phyloP scores from a whole-genome alignment of 2,113 vertebrate genomes.

The Rhipidura dahli region DNA sequence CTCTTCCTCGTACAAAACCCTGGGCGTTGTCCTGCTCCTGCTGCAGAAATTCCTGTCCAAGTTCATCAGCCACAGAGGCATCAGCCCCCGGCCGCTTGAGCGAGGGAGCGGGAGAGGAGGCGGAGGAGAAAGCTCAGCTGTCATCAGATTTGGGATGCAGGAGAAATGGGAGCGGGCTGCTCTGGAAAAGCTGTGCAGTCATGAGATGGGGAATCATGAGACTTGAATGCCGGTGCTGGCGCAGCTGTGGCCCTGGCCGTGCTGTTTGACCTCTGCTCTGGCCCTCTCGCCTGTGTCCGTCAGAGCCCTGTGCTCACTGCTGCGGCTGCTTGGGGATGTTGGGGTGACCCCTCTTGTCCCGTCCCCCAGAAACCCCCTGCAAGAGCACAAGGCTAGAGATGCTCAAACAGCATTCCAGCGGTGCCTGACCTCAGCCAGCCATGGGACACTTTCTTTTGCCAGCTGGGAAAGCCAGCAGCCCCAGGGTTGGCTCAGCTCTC shows the following conservation, averaged over 20 bases:
- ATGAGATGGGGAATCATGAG: neutral
- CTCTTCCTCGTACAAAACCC: neutral
- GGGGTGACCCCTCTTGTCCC: neutral
- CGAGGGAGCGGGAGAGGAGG: neutral
- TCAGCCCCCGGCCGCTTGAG: fast-evolving
- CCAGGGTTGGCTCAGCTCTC: neutral
- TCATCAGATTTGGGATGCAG: neutral
- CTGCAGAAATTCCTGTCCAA: neutral
- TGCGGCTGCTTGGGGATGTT: neutral
- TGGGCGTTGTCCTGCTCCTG: neutral
- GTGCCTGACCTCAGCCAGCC: neutral
- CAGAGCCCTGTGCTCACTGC: neutral
- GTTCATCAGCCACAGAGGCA: neutral
- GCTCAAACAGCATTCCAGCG: neutral
- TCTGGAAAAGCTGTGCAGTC: neutral
- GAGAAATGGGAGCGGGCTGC: neutral
- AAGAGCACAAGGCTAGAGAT: neutral
- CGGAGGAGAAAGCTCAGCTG: neutral
- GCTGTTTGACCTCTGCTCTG: neutral
- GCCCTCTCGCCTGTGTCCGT: fast-evolving
- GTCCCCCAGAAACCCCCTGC: neutral
- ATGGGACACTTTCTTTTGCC: neutral
- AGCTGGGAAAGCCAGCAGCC: neutral
- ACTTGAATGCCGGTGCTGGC: neutral
- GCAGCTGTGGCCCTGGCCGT: fast-evolving